These are phyloP conservation scores for Scophthalmus maximus DNA, from an alignment of 2,113 vertebrate genomes.

Conservation along the genomic window DNA sequence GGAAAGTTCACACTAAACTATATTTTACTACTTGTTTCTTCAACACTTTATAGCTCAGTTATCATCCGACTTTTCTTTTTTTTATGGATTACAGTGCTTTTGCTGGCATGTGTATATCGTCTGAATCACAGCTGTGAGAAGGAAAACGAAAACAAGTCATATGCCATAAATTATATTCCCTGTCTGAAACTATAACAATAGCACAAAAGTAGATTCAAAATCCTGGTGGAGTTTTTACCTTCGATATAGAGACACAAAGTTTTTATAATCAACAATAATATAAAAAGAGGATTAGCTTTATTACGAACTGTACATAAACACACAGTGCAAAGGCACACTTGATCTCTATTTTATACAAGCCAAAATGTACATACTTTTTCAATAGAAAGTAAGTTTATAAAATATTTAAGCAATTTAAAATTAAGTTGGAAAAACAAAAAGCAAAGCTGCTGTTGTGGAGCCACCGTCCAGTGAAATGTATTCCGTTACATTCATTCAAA, in stretches of 20 bases:
- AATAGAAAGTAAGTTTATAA: slow-evolving; percentile 74
- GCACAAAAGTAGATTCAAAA: slow-evolving; percentile 1
- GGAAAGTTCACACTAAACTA: neutral
- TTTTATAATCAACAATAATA: slow-evolving; percentile 77
- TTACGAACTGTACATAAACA: slow-evolving; percentile 86
- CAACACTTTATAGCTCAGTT: neutral
- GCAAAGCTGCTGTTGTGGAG: slow-evolving; percentile 51
- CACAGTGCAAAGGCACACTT: slow-evolving; percentile 81
- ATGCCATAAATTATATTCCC: neutral
- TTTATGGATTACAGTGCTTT: neutral
- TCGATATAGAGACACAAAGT: slow-evolving; percentile 48
- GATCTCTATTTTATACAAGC: slow-evolving; percentile 78
- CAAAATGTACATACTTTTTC: slow-evolving; percentile 82
- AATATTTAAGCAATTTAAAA: slow-evolving; percentile 70
- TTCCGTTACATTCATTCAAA: slow-evolving; percentile 64
- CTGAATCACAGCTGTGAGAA: neutral
- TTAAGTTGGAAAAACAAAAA: slow-evolving; percentile 30
- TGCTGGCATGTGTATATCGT: neutral
- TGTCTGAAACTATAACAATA: neutral
- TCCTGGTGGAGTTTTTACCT: neutral
- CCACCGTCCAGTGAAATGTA: slow-evolving; percentile 41
- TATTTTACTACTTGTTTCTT: neutral
- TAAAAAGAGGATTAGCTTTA: slow-evolving; percentile 82
- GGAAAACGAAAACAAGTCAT: neutral
- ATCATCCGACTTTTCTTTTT: neutral